Conservation (phyloP, 2,888 invertebrate species). For the Oxycera nigricornis region DNA sequence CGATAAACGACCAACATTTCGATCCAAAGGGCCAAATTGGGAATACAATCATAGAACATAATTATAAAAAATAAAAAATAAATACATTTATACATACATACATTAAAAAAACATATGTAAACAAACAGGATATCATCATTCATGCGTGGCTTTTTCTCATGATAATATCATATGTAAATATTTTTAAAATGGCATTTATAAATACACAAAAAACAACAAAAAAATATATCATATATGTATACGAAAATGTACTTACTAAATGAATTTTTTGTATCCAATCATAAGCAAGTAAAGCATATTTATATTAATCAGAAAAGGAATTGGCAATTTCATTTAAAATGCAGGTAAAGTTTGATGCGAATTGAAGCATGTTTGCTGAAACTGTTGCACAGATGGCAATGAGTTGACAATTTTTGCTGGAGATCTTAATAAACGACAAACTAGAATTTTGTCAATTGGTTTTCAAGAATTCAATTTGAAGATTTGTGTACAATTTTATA, state of each 20-base stretch:
- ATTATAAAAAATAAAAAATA: neutral
- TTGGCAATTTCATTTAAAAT: too few relatives aligned
- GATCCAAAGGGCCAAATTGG: neutral
- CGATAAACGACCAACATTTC: neutral
- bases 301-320: too few relatives aligned
- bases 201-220: neutral
- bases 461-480: too few relatives aligned
- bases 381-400: too few relatives aligned
- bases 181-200: neutral
- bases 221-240: conserved; percentile 7
- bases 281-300: too few relatives aligned
- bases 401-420: too few relatives aligned
- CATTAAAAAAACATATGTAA: neutral
- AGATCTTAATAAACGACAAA: too few relatives aligned
- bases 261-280: too few relatives aligned
- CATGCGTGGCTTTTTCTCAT: conserved; percentile 7
- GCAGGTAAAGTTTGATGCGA: too few relatives aligned
- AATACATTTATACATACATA: neutral
- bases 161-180: conserved; percentile 1
- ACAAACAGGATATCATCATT: neutral
- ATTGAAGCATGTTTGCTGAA: too few relatives aligned
- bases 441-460: too few relatives aligned
- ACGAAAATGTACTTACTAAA: neutral
- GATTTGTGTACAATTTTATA: too few relatives aligned
- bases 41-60: conserved; percentile 11